Evolutionary conservation across 2,888 invertebrate genomes (phyloP), one percentile per base, ranked within the genome.

Genomic region (Rhamnusium bicolor): DNA sequence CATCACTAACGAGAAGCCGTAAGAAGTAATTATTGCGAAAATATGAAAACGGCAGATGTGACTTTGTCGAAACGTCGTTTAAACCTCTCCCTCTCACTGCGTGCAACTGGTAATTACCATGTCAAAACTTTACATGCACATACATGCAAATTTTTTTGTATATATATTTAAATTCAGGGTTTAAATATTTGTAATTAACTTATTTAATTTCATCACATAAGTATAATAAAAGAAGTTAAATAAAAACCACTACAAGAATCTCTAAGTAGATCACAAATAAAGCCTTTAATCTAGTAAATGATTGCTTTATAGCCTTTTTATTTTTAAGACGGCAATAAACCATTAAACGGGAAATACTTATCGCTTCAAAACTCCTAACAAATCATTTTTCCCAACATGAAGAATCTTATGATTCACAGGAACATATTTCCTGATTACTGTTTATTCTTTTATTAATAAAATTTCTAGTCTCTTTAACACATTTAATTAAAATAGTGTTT

Each of bases 231-330:
- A 10, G 12, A 12, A 10, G 12, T 1, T 40, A 8, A 12, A 3
- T 40, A 40, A 40, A 40, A 40, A 24, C 19, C 1, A 19, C 6
- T 12, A 54, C 24, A n/a, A n/a, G 24, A 24, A 24, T 54, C 54
- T 21, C 6, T 10, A 24, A 54, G 54, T n/a, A 54, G 54, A n/a
- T 24, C 21, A 54, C n/a, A 24, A 21, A 24, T 40, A 40, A 40
- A 40, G 24, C 12, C 54, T 54, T 54, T 54, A 24, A 54, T 54
- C 54, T 24, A 54, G 54, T 21, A 54, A 54, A 54, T 54, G 21
- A n/a, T 21, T 19, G 8, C 21, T 53, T 18, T 53, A n/a, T 2
- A 21, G 24, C 54, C 24, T 21, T n/a, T 54, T 24, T 54, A 24
- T 24, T 21, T 54, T 24, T 21, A 54, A 24, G 54, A 54, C 2